These are phyloP conservation scores for Mantis religiosa DNA, from an alignment of 2,888 invertebrate genomes.

Conservation along the genomic window DNA sequence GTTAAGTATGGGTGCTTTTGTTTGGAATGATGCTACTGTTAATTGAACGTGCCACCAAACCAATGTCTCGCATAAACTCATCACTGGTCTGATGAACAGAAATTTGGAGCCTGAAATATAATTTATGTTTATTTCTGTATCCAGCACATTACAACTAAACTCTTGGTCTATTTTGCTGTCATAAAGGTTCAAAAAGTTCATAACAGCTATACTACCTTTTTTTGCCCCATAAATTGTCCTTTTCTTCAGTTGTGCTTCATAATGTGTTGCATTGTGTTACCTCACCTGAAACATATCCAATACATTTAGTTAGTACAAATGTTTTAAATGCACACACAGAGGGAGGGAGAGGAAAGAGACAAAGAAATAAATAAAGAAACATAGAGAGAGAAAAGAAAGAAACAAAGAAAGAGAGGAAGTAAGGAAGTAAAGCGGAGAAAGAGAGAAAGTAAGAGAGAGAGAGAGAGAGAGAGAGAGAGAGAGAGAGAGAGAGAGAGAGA, in stretches of 20 bases:
- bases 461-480: too few relatives aligned
- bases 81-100: not conserved
- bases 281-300: conserved; percentile 22
- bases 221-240: conserved; percentile 21
- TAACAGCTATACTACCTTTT: conserved; percentile 5
- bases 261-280: conserved; percentile 22
- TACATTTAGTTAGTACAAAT: too few relatives aligned
- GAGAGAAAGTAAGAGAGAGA: too few relatives aligned
- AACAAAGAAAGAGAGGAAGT: too few relatives aligned
- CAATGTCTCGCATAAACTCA: not conserved
- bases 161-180: not conserved
- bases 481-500: too few relatives aligned
- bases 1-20: not conserved
- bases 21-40: not conserved
- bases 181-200: not conserved
- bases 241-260: conserved; percentile 8
- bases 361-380: too few relatives aligned
- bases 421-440: too few relatives aligned
- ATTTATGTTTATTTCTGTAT: not conserved
- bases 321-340: too few relatives aligned
- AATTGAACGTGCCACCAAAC: not conserved
- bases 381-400: too few relatives aligned
- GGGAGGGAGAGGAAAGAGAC: too few relatives aligned
- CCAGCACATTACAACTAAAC: not conserved
- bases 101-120: not conserved